Percentiles rank a stretch among this genome's conserved stretches.
These are phyloP conservation scores for Siniperca knerii DNA, from an alignment of 2,113 vertebrate species.

Conservation along the genomic window DNA sequence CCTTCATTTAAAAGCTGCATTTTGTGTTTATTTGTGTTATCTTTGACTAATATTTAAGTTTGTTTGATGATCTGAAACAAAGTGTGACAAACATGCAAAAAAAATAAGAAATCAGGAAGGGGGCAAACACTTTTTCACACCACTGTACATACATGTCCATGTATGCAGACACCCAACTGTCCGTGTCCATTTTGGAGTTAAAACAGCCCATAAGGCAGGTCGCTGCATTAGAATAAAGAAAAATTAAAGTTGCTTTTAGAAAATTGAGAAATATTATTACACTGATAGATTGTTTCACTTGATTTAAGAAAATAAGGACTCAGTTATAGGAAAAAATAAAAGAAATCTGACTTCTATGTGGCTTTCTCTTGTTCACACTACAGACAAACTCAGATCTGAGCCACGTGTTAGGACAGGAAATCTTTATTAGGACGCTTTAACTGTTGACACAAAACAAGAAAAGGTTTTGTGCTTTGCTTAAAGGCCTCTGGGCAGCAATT, in stretches of 20 bases:
- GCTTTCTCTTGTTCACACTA: background rate
- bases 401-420: background rate
- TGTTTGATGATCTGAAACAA: too few species aligned
- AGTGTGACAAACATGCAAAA: too few species aligned
- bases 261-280: background rate
- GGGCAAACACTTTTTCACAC: too few species aligned
- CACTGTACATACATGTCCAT: too few species aligned
- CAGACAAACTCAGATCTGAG: background rate
- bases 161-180: background rate
- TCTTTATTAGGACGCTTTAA: background rate
- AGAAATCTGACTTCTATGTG: background rate
- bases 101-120: too few species aligned
- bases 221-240: too few species aligned
- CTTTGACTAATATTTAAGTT: too few species aligned
- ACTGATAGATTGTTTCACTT: background rate
- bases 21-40: too few species aligned
- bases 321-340: background rate
- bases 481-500: background rate
- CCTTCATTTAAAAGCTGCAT: too few species aligned
- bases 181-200: background rate
- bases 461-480: background rate
- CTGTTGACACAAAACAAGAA: background rate
- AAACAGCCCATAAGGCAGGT: background rate
- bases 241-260: too few species aligned
- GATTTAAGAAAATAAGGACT: background rate